Evolutionary conservation across 2,797 vertebrate genomes (phyloP).

Genomic region (Eulemur rubriventer): DNA sequence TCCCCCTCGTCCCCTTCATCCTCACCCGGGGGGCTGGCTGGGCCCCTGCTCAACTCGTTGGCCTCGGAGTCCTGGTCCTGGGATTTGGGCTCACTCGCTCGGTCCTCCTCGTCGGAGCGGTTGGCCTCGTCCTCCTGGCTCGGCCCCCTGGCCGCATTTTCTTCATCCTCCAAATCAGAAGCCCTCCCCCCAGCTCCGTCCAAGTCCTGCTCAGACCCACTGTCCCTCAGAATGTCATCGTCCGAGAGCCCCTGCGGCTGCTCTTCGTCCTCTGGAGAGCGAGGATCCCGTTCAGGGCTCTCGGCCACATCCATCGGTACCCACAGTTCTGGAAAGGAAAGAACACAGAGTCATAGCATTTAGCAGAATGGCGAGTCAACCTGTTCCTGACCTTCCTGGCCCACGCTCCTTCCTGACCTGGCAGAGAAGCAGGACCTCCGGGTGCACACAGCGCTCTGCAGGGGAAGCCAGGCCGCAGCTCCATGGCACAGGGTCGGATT

Average conservation of each 20-base stretch:
- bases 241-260: conserved; percentile 90
- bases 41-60: conserved; percentile 82
- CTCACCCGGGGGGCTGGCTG: conserved; percentile 73
- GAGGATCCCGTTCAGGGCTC: conserved; percentile 93
- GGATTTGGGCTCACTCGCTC: conserved; percentile 86
- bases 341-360: neutral
- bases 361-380: neutral
- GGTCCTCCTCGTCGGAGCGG: conserved; percentile 86
- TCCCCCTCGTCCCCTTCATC: conserved; percentile 82
- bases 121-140: conserved; percentile 81
- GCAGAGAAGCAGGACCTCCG: neutral
- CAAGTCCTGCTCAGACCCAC: conserved; percentile 85
- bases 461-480: neutral
- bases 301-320: conserved; percentile 95
- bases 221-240: conserved; percentile 90
- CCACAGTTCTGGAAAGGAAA: conserved; percentile 79
- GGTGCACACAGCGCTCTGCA: neutral
- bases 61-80: conserved; percentile 91
- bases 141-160: conserved; percentile 80
- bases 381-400: neutral
- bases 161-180: conserved; percentile 84
- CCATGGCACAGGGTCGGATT: rapidly evolving
- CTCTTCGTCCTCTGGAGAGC: conserved; percentile 92
- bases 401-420: too few relatives aligned
- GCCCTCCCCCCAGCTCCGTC: conserved; percentile 80